Conservation (phyloP, 2,113 vertebrate genomes). For the Etheostoma cragini region DNA sequence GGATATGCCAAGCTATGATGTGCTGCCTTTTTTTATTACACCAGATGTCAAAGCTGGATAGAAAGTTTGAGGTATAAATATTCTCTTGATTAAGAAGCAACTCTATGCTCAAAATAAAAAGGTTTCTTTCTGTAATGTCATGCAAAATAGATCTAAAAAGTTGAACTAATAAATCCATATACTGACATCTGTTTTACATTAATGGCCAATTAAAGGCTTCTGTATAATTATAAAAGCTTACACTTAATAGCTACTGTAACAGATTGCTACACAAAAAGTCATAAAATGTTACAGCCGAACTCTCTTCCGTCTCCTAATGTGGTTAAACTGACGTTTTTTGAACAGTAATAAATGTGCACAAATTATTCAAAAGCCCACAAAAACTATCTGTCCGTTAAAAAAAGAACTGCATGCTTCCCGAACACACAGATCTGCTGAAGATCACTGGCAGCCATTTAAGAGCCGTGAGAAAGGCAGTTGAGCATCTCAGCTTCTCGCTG, state of each 20-base stretch:
- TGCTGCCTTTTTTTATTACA: slow-evolving; percentile 39
- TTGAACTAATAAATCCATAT: slow-evolving; percentile 45
- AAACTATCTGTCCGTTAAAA: slow-evolving; percentile 60
- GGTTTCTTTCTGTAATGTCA: neutral
- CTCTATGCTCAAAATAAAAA: slow-evolving; percentile 5
- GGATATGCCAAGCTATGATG: slow-evolving; percentile 56
- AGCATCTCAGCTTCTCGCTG: slow-evolving; percentile 67
- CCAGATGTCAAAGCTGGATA: slow-evolving; percentile 47
- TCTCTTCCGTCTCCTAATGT: slow-evolving; percentile 45
- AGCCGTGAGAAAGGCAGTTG: slow-evolving; percentile 76
- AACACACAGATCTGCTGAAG: slow-evolving; percentile 53
- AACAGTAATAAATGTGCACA: slow-evolving; percentile 62
- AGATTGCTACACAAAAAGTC: slow-evolving; percentile 34
- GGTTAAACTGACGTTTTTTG: slow-evolving; percentile 55
- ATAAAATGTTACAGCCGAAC: slow-evolving; percentile 52
- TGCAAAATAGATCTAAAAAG: slow-evolving; percentile 21
- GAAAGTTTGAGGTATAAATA: slow-evolving; percentile 60
- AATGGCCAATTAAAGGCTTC: slow-evolving; percentile 47
- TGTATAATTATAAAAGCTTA: slow-evolving; percentile 32
- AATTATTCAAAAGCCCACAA: slow-evolving; percentile 67
- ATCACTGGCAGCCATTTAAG: slow-evolving; percentile 78
- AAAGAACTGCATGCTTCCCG: slow-evolving; percentile 59
- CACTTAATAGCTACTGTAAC: slow-evolving; percentile 13
- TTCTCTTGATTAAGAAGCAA: slow-evolving; percentile 45
- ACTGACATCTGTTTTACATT: slow-evolving; percentile 45